These are phyloP conservation scores for Balaenoptera acutorostrata DNA, from an alignment of 2,113 vertebrate species.

Conservation along the genomic window DNA sequence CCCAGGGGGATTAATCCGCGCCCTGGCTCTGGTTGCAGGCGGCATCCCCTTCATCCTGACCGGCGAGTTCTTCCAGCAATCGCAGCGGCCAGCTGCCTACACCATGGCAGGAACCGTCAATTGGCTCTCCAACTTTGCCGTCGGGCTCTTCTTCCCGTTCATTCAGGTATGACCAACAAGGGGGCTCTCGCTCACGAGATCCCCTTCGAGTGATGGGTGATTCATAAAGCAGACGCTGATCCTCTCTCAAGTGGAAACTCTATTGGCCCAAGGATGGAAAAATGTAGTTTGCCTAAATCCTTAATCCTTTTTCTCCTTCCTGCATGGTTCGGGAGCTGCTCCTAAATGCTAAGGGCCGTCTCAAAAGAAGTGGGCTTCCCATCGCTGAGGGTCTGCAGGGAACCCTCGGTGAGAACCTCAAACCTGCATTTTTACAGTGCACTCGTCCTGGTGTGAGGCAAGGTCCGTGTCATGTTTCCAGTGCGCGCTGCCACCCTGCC, in stretches of 20 bases:
- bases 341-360: background rate
- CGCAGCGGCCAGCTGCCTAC: constrained; percentile 90
- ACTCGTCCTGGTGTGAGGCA: background rate
- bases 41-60: constrained; percentile 96
- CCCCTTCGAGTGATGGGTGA: background rate
- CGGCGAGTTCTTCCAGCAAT: constrained; percentile 92
- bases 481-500: rapidly evolving
- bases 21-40: constrained; percentile 78
- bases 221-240: rapidly evolving
- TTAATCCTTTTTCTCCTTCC: background rate
- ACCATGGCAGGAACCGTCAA: constrained; percentile 90
- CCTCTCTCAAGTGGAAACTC: too few relatives aligned
- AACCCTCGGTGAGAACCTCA: background rate
- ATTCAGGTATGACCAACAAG: constrained; percentile 84
- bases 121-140: constrained; percentile 92
- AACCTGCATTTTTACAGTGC: too few relatives aligned
- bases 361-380: background rate
- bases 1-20: rapidly evolving
- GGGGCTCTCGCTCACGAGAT: rapidly evolving
- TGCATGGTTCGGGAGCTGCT: background rate
- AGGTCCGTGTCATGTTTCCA: rapidly evolving
- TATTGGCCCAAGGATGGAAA: background rate
- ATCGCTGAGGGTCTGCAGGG: background rate
- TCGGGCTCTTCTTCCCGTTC: constrained; percentile 94
- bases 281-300: background rate